Evolutionary conservation across 2,797 vertebrate genomes (phyloP).

Genomic region (Smutsia gigantea): DNA sequence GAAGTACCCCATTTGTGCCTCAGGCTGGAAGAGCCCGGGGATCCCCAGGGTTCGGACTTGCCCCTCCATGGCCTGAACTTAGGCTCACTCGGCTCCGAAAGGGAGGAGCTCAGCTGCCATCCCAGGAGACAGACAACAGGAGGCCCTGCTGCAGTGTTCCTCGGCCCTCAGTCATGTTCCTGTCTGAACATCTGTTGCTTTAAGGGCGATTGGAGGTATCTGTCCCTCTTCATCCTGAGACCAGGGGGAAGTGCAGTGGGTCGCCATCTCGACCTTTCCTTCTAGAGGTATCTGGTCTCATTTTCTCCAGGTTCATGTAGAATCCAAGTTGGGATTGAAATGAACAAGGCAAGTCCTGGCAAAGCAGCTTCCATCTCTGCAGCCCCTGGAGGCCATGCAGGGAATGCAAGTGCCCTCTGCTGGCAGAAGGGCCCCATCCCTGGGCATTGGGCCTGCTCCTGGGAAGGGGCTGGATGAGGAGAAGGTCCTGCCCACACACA

Average conservation of each 20-base stretch:
- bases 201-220: not conserved
- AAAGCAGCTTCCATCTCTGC: no score
- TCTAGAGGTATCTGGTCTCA: not conserved
- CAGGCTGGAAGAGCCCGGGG: not conserved
- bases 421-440: not conserved
- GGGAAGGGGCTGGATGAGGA: not conserved
- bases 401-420: conserved; percentile 71
- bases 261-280: not conserved
- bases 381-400: not conserved
- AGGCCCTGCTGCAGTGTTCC: not conserved
- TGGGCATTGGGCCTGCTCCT: not conserved
- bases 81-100: not conserved
- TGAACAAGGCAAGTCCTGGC: not conserved
- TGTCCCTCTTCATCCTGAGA: not conserved
- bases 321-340: not conserved
- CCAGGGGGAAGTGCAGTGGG: no score
- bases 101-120: not conserved
- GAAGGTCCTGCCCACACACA: accelerated
- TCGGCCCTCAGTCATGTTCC: not conserved
- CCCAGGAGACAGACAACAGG: not conserved
- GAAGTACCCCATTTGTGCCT: not conserved
- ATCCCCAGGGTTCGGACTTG: not conserved
- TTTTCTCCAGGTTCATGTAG: not conserved
- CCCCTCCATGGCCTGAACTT: no score
- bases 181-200: not conserved